Conservation (phyloP, 2,888 invertebrate species). For the Hypsopygia costalis region DNA sequence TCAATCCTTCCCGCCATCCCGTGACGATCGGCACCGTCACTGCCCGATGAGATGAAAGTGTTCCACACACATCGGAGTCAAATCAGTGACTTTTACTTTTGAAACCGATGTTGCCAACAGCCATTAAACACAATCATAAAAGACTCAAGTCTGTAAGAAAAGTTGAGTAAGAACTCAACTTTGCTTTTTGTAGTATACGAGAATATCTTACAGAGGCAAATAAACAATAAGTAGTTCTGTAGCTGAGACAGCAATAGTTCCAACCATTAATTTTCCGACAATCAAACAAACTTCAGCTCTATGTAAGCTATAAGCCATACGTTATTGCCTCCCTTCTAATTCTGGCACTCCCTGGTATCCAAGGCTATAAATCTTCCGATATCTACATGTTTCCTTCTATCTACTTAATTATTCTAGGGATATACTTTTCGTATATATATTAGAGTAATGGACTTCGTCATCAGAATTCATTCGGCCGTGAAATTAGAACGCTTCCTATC, state of each 20-base stretch:
- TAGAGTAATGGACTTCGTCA: constrained; percentile 14
- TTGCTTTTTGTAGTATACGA: no score
- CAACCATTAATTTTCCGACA: neutral
- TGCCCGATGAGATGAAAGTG: no score
- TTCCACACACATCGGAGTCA: no score
- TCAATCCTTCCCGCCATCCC: no score
- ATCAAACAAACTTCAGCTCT: neutral
- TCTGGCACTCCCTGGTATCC: constrained; percentile 3
- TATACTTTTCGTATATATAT: constrained; percentile 6
- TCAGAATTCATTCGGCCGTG: constrained; percentile 35
- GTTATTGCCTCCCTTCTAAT: constrained; percentile 5
- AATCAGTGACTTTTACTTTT: no score
- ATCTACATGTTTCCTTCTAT: constrained; percentile 14
- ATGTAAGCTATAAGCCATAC: neutral
- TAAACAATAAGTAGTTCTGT: no score
- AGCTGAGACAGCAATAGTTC: neutral
- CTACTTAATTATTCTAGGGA: constrained; percentile 12
- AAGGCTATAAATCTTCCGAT: constrained; percentile 11
- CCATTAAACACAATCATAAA: no score
- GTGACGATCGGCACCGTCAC: no score
- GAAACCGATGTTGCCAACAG: no score
- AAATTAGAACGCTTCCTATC: constrained; percentile 38
- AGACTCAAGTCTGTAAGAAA: no score
- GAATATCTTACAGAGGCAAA: no score
- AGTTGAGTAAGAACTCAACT: no score